Evolutionary conservation across 2,888 invertebrate genomes (phyloP).

Genomic region (Euproctis similis): DNA sequence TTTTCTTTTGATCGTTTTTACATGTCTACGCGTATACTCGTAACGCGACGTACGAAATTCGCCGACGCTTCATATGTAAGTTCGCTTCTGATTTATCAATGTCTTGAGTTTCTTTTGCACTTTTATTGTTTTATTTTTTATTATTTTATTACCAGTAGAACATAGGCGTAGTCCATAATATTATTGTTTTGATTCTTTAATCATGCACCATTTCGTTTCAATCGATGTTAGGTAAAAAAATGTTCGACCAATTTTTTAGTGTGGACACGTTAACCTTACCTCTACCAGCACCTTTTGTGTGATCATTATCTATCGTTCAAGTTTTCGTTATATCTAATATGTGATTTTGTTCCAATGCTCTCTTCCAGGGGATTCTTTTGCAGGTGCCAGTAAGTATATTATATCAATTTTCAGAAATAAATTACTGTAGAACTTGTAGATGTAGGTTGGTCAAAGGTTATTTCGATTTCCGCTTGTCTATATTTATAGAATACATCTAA

Average conservation of each 20-base stretch:
- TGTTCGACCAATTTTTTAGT: slow-evolving; percentile 15
- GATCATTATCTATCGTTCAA: slow-evolving; percentile 15
- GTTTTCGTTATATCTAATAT: slow-evolving; percentile 48
- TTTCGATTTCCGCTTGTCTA: too few species aligned
- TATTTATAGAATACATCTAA: too few species aligned
- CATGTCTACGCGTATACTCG: slow-evolving; percentile 55
- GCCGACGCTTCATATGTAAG: slow-evolving; percentile 72
- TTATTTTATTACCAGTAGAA: slow-evolving; percentile 38
- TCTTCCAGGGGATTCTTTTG: slow-evolving; percentile 83
- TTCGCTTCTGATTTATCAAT: slow-evolving; percentile 42
- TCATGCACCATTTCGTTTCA: slow-evolving; percentile 68
- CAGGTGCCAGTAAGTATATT: slow-evolving; percentile 80
- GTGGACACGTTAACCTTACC: slow-evolving; percentile 27
- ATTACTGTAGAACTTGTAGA: too few species aligned
- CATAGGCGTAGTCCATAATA: slow-evolving; percentile 52
- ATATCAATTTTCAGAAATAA: slow-evolving; percentile 9
- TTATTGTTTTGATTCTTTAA: slow-evolving; percentile 36
- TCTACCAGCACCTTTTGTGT: slow-evolving; percentile 41
- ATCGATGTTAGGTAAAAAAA: slow-evolving; percentile 30
- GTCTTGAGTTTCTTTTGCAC: slow-evolving; percentile 58
- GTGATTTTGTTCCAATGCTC: slow-evolving; percentile 47
- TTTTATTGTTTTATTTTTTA: too few species aligned
- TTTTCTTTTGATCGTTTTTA: slow-evolving; percentile 62
- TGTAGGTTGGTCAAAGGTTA: too few species aligned
- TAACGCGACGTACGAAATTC: slow-evolving; percentile 52